These are phyloP conservation scores for Mandrillus leucophaeus DNA, from an alignment of 2,113 vertebrate species.

Conservation along the genomic window DNA sequence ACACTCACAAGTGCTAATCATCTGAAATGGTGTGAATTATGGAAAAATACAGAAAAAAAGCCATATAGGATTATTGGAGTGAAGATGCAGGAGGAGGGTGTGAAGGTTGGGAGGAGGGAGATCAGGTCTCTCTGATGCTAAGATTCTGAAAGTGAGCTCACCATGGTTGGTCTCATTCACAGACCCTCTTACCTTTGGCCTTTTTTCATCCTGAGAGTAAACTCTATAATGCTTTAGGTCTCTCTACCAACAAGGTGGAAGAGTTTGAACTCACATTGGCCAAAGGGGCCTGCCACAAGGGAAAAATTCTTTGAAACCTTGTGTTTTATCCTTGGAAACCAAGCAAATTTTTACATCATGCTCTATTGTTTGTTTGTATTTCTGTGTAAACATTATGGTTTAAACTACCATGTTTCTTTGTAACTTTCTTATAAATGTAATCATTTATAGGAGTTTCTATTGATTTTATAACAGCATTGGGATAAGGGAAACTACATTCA, in stretches of 20 bases:
- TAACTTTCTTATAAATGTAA: not conserved
- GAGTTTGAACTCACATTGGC: not conserved
- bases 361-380: not conserved
- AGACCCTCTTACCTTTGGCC: not conserved
- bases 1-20: not conserved
- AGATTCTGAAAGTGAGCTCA: not conserved
- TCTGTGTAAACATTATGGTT: not conserved
- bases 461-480: not conserved
- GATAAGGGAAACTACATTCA: not conserved
- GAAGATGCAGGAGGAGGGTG: not conserved
- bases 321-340: not conserved
- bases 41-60: not conserved
- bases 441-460: not conserved
- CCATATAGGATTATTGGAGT: no score
- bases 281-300: not conserved
- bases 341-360: not conserved
- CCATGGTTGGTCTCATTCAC: not conserved
- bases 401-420: not conserved
- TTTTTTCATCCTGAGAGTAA: not conserved
- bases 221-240: not conserved
- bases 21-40: not conserved
- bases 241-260: not conserved
- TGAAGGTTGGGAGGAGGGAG: not conserved
- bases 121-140: not conserved
- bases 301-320: not conserved